Evolutionary conservation across 64 coral and sea anemone genomes (phyloP), one percentile per base, ranked within the genome.

Genomic region (Montipora cactus): DNA sequence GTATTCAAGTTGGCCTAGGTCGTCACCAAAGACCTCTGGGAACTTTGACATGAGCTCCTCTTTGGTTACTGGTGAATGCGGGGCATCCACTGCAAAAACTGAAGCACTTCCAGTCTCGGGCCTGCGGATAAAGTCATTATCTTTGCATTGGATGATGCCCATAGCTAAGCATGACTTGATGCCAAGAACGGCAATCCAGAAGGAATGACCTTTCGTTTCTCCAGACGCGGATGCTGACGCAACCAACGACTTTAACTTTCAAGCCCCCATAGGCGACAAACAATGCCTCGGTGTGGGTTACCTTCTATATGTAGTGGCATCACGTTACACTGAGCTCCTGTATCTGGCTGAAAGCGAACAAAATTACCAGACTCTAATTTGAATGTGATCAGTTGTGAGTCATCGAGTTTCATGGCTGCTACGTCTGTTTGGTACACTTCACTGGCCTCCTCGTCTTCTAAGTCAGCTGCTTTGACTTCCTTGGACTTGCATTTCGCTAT

Each of bases 261-360:
- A 81, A 95, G 18, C 93, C 93, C 23, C 81, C 88, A 15, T 64
- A 64, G 59, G 59, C 59, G 8, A 64, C 59, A 14, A 64, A 0
- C 13, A 15, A 64, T 59, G 88, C 48, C 19, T 91, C 44, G 1
- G 86, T 75, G 16, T 52, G 75, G 18, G 85, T 90, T 14, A 95
- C 81, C 23, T 80, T 91, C n/a, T 78, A 95, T 59, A 13, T 95
- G 94, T 50, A 91, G 12, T 18, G 89, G 94, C 5, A 91, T 5
- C 22, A 87, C 81, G 49, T 95, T 95, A 78, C 94, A 95, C 74
- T 95, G 93, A 19, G 93, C 93, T 11, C 72, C 93, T 20, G 93
- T 95, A 58, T 90, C 68, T 90, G 93, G 64, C 13, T 64, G 59
- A 15, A 95, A 95, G 59, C 79, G 18, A 14, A 90, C 48, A n/a